Evolutionary conservation across 2,797 vertebrate genomes (phyloP).

Genomic region (Agapornis canus): DNA sequence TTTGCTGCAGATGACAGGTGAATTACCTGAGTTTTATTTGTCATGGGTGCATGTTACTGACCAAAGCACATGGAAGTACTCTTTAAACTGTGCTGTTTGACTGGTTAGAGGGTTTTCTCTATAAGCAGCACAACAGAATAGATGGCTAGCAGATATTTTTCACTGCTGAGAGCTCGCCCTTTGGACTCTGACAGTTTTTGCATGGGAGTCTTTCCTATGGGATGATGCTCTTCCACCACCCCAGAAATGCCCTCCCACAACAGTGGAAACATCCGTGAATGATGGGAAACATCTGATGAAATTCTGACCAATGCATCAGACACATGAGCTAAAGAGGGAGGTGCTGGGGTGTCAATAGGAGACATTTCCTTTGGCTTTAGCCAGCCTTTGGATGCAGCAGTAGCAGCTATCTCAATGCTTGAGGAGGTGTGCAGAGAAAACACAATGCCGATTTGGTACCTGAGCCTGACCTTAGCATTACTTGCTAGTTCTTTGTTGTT

Average conservation of each 20-base stretch:
- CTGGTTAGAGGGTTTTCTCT: not conserved
- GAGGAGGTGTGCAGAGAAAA: not conserved
- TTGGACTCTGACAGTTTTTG: not conserved
- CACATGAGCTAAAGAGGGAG: not conserved
- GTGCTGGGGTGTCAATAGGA: fast-evolving
- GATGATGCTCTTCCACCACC: not conserved
- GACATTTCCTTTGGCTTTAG: not conserved
- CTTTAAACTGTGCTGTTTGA: not conserved
- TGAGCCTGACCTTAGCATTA: not conserved
- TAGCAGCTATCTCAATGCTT: not conserved
- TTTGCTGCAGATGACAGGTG: not conserved
- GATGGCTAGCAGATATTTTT: not conserved
- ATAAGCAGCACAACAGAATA: not conserved
- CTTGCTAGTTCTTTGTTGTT: constrained; percentile 32
- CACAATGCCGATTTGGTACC: not conserved
- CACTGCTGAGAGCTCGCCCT: not conserved
- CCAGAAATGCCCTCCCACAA: not conserved
- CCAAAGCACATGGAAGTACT: not conserved
- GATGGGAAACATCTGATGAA: not conserved
- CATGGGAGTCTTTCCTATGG: not conserved
- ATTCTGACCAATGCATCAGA: not conserved
- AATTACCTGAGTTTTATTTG: not conserved
- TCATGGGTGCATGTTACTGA: not conserved
- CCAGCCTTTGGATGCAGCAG: fast-evolving
- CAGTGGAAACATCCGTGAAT: not conserved